These are phyloP conservation scores for Engraulis encrasicolus DNA, from an alignment of 2,113 vertebrate genomes.

Conservation along the genomic window DNA sequence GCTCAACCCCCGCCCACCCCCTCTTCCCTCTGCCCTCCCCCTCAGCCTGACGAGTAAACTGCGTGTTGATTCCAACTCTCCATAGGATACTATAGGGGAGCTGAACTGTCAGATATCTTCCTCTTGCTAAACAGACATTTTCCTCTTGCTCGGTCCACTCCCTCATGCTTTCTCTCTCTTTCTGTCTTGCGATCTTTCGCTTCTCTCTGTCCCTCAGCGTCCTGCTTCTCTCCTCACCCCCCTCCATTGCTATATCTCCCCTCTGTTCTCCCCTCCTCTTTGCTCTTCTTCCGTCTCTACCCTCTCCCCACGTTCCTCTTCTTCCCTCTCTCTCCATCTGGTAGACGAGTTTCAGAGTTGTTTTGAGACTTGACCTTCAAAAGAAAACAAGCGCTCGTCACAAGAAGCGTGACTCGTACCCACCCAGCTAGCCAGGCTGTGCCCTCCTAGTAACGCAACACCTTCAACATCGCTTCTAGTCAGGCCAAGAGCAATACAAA, in stretches of 20 bases:
- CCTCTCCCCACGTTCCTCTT: too few species aligned
- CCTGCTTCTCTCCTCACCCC: too few species aligned
- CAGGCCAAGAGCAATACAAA: too few species aligned
- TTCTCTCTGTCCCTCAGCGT: too few species aligned
- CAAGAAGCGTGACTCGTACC: background rate
- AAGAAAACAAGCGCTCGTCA: background rate
- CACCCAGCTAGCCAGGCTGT: too few species aligned
- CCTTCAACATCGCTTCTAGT: too few species aligned
- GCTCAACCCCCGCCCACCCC: too few species aligned
- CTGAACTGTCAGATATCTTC: background rate
- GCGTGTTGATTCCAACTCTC: constrained; percentile 18
- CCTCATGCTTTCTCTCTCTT: constrained; percentile 25
- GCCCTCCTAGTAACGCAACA: too few species aligned
- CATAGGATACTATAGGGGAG: background rate
- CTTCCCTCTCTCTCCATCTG: background rate
- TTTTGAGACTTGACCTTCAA: too few species aligned
- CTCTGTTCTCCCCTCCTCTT: too few species aligned
- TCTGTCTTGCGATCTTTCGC: constrained; percentile 26
- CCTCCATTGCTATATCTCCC: background rate
- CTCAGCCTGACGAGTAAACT: constrained; percentile 7
- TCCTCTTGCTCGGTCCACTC: background rate
- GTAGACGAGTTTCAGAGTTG: background rate
- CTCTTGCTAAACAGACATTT: background rate
- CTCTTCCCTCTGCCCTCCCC: too few species aligned
- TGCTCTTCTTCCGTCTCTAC: too few species aligned